phyloP scores from a whole-genome alignment of 2,113 vertebrate species.

The Oryzias melastigma region DNA sequence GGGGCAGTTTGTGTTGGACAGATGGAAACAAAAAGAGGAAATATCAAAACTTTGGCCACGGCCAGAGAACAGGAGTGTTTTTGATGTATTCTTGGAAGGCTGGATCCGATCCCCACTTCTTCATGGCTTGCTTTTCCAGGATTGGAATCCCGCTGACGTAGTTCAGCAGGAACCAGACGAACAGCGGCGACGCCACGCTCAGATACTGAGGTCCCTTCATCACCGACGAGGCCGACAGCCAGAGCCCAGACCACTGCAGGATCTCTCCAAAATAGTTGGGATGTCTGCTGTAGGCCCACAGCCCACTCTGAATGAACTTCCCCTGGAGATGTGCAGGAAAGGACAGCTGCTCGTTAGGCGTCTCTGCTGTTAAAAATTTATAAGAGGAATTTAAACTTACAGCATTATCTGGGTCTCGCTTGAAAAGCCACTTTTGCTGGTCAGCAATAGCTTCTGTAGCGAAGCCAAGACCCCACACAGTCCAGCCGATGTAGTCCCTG shows the following conservation, averaged over 20 bases:
- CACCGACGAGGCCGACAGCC: slow-evolving; percentile 76
- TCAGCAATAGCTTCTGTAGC: slow-evolving; percentile 76
- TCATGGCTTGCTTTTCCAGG: slow-evolving; percentile 76
- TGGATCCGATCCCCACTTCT: slow-evolving; percentile 75
- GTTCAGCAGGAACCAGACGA: slow-evolving; percentile 80
- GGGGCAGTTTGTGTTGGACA: no score
- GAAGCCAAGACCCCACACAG: slow-evolving; percentile 78
- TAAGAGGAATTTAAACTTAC: slow-evolving; percentile 58
- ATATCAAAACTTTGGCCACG: slow-evolving; percentile 53
- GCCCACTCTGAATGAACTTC: slow-evolving; percentile 79
- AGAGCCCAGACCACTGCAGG: slow-evolving; percentile 82
- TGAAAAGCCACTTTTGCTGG: slow-evolving; percentile 83
- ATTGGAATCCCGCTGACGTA: slow-evolving; percentile 80
- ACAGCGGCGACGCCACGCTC: slow-evolving; percentile 73
- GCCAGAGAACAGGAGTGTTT: slow-evolving; percentile 81
- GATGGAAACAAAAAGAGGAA: neutral
- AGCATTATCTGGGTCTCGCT: slow-evolving; percentile 73
- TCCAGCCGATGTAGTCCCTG: slow-evolving; percentile 80
- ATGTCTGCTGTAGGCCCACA: slow-evolving; percentile 82
- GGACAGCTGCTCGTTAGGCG: neutral
- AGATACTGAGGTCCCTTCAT: slow-evolving; percentile 76
- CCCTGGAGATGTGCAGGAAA: slow-evolving; percentile 59
- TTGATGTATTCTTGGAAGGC: slow-evolving; percentile 73
- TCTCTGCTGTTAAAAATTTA: slow-evolving; percentile 3
- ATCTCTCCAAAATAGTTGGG: slow-evolving; percentile 84